Evolutionary conservation across 2,797 vertebrate species (phyloP), one percentile per base, ranked within the genome.

Genomic region (Valencia hispanica): DNA sequence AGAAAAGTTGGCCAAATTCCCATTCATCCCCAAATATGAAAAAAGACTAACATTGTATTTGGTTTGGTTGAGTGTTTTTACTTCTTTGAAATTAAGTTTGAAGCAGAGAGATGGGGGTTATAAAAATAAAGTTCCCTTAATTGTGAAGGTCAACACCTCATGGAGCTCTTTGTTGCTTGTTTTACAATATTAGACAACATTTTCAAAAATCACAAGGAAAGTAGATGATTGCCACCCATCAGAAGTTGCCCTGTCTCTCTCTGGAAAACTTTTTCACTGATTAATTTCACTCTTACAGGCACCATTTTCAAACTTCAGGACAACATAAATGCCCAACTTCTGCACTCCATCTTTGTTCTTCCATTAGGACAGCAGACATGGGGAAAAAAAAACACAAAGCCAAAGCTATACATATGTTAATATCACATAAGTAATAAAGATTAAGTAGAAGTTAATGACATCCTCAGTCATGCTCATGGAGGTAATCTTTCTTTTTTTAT

Each of bases 401-500:
- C 93, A 97, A 94, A 96, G 95, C 95, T 82, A 94, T 97, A 97
- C 97, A 97, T 96, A 97, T 97, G 97, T 97, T 98, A 95, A 96
- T 97, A 96, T 96, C 94, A 91, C 95, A 96, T 96, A 95, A 95
- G 96, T 97, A 97, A 98, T 97, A 97, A 97, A 97, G 97, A 98
- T 97, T 97, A 98, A 98, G 97, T 97, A 96, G 96, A 97, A 97
- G 96, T 97, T 96, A 98, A 97, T 97, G 95, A 96, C 96, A 96
- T 97, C 97, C 96, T 94, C 96, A 96, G 97, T 98, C 97, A 97
- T 96, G 96, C 97, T 97, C 94, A 95, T 95, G 95, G 95, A 97
- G 96, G 96, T 98, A 98, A 98, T 98, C 97, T 98, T 96, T 97
- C 97, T 96, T 97, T 97, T 96, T 97, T 97, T 96, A 97, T 97